These are phyloP conservation scores for Nymphalis urticae DNA, from an alignment of 2,888 invertebrate species.

Conservation along the genomic window DNA sequence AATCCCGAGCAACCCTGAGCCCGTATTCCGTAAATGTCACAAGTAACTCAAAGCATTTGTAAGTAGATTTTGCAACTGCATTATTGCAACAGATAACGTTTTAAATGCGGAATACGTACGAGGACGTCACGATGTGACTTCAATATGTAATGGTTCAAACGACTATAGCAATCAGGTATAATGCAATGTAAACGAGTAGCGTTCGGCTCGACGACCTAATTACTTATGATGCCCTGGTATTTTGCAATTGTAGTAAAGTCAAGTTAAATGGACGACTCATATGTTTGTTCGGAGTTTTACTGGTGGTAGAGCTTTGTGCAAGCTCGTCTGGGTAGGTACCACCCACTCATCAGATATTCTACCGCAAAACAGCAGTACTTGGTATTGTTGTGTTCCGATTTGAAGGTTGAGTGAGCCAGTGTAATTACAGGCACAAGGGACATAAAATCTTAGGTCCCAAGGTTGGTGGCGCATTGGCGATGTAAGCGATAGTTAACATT, in stretches of 20 bases:
- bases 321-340: no score
- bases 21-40: slow-evolving; percentile 24
- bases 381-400: no score
- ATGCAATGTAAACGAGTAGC: background rate
- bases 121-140: background rate
- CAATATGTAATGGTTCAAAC: background rate
- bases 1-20: slow-evolving; percentile 3
- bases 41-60: slow-evolving; percentile 18
- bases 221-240: background rate
- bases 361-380: no score
- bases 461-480: no score
- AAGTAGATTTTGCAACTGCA: slow-evolving; percentile 19
- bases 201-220: background rate
- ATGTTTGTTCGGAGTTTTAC: no score
- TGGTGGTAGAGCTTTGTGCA: no score
- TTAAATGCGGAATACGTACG: slow-evolving; percentile 29
- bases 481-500: no score
- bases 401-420: no score
- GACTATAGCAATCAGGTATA: background rate
- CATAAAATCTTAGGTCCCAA: no score
- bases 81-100: slow-evolving; percentile 18
- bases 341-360: no score
- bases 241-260: background rate
- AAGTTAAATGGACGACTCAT: background rate
- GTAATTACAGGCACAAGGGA: no score